Conservation (phyloP, 2,888 invertebrate species). For the Syritta pipiens region DNA sequence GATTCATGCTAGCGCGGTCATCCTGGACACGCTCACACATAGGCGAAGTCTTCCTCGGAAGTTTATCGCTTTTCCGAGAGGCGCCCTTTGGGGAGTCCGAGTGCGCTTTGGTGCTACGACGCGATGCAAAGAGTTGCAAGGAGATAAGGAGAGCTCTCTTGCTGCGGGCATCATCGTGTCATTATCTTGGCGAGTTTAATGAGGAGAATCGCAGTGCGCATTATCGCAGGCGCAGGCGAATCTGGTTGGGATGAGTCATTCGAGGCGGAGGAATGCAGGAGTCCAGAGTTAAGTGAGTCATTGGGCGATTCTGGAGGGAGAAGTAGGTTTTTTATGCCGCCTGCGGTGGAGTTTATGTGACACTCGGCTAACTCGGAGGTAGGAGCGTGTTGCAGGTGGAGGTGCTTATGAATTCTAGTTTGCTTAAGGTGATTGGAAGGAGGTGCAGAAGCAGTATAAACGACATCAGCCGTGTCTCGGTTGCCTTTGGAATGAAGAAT, state of each 20-base stretch:
- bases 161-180: not conserved
- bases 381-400: no score
- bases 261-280: not conserved
- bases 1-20: conserved; percentile 34
- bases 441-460: not conserved
- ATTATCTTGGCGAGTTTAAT: conserved; percentile 32
- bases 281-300: conserved; percentile 27
- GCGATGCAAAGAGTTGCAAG: conserved; percentile 5
- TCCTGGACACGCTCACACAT: conserved; percentile 3
- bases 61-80: conserved; percentile 21
- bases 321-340: no score
- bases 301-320: conserved; percentile 5
- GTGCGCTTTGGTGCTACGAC: no score
- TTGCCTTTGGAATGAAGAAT: no score
- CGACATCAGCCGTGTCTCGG: no score
- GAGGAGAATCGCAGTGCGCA: not conserved
- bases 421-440: not conserved
- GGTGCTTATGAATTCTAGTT: not conserved
- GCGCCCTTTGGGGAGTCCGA: not conserved
- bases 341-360: conserved; percentile 4
- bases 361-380: not conserved
- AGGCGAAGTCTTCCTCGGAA: conserved; percentile 29
- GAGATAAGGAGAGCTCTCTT: conserved; percentile 21
- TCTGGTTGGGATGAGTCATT: conserved; percentile 16
- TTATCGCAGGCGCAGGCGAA: not conserved